Evolutionary conservation across 2,888 invertebrate genomes (phyloP).

Genomic region (Drosophila picticornis): DNA sequence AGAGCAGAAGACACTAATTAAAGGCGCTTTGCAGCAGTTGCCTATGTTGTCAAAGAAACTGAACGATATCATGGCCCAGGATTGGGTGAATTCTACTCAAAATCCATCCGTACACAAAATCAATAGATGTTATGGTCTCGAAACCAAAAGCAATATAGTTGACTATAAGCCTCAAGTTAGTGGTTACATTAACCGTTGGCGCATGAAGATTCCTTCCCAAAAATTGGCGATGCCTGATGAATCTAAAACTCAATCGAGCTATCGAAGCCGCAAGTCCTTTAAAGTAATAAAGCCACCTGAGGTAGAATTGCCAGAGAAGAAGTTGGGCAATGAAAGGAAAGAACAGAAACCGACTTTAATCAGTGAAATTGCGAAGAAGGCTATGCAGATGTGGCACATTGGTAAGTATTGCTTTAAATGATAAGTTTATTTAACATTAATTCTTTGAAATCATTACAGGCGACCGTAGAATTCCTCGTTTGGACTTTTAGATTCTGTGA

Average conservation of each 20-base stretch:
- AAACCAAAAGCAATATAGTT: neutral
- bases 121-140: neutral
- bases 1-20: neutral
- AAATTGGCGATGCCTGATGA: neutral
- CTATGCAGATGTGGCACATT: constrained; percentile 21
- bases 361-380: neutral
- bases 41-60: constrained; percentile 29
- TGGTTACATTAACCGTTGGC: constrained; percentile 2
- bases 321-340: neutral
- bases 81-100: neutral
- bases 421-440: neutral
- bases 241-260: neutral
- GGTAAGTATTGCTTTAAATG: constrained; percentile 13
- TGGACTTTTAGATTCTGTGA: neutral
- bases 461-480: constrained; percentile 11
- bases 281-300: neutral
- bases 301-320: neutral
- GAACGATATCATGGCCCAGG: constrained; percentile 15
- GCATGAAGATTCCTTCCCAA: constrained; percentile 8
- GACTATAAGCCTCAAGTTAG: constrained; percentile 9
- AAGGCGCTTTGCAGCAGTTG: too few relatives aligned
- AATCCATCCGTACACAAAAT: neutral
- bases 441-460: neutral
- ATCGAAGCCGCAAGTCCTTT: neutral
- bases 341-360: neutral